Base-by-base conservation (phyloP, 2,888 invertebrate species). In the Xanthostigma xanthostigma region DNA sequence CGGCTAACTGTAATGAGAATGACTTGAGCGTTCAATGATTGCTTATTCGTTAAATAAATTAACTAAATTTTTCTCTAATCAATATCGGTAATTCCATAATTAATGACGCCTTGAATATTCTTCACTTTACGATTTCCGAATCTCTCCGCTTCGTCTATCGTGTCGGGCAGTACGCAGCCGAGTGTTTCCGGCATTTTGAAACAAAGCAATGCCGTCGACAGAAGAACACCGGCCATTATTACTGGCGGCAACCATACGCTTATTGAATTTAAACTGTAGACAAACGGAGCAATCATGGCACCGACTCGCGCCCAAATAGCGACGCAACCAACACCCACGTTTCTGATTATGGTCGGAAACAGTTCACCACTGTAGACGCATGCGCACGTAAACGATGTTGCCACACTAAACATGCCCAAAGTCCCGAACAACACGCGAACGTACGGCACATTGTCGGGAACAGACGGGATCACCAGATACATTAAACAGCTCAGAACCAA, bases 221-320 rank as follows among this genome's bases (percentile, higher is more conserved):
- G 58, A 0, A 82, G 79, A 10, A 78, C 65, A 1, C 72, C 54
- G 8, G 84, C 84, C 58, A 85, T 84, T 33, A 79, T 70, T n/a
- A 79, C 56, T 0, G 84, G 79, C 5, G 84, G 80, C n/a, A 82
- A 56, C 73, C 73, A 77, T 1, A 62, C 58, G 44, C 64, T 64
- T 2, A 74, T 65, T 39, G 67, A 62, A 17, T 68, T 69, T 51
- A 83, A 60, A 36, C 78, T 74, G 1, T 81, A 79, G 2, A 88
- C 74, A 56, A 82, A 83, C 0, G 88, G 87, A 1, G 88, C 84
- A 3, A 79, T 53, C 70, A 88, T 83, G 0, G 86, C 84, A 8
- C 89, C 89, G 49, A 87, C 65, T 55, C 89, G 74, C 0, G 87
- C 87, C 46, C 81, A 75, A 65, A 84, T 82, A 1, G 87, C 87